Evolutionary conservation across 2,888 invertebrate species (phyloP), one percentile per base, ranked within the genome.

Genomic region (Ceriagrion tenellum): DNA sequence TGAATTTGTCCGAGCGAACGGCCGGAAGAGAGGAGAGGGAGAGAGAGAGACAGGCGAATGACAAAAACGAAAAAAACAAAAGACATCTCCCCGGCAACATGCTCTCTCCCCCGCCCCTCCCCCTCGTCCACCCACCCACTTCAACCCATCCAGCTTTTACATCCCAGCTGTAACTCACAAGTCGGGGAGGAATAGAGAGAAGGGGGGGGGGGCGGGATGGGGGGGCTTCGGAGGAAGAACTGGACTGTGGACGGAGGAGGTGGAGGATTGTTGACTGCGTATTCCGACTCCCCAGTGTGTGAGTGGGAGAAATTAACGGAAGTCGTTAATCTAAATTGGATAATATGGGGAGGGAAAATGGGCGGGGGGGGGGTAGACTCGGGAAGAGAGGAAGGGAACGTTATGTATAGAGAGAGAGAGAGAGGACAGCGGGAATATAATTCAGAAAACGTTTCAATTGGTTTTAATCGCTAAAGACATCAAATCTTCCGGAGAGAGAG

Each of bases 321-420:
- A 93, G 93, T 93, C 40, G 93, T 93, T 93, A 93, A 93, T 93
- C 93, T 93, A 93, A 93, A 93, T 93, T 93, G 93, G 93, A 93
- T 93, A 93, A 93, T 93, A 93, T 93, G 93, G 93, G 81, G 81
- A 35, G 93, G 81, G 81, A 35, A 69, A 35, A 35, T 13, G 81
- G 35, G 81, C 35, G n/a, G 35, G 81, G 35, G 81, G 81, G 26
- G 18, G 81, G 81, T 59, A 20, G 16, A 81, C 69, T n/a, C 69
- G 23, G 69, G 4, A 26, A 8, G 69, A 47, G 47, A 47, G 18
- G 81, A 35, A 35, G 81, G 35, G 35, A 13, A 35, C 81, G 81
- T 81, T 81, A 26, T 8, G 69, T 2, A n/a, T n/a, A 26, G 69
- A 35, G 35, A 35, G 81, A 81, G n/a, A 3, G 47, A 12, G 91